Base-by-base conservation (phyloP, 2,888 invertebrate species). In the Ditylenchus weischeri region DNA sequence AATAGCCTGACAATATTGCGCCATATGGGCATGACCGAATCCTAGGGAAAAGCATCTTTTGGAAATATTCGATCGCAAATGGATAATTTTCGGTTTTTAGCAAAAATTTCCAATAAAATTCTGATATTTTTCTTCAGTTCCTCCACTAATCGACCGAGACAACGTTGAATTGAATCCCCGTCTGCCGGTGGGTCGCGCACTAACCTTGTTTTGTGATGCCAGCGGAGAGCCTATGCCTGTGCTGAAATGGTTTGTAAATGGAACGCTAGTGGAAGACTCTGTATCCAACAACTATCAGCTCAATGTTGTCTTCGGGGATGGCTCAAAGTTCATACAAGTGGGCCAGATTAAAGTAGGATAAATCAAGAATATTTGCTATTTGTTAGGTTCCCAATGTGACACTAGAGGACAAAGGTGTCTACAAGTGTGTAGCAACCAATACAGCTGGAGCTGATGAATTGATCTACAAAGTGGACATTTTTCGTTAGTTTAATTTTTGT, bases 151-250 rank as follows among this genome's bases (percentile, higher is more conserved):
- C 65, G 69, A 75, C 43, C 71, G 79, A 19, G 78, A 81, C 64
- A 70, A 71, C 64, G 69, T 82, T 48, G 79, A 82, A 49, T 71
- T 80, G 74, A 76, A 78, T 15, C 79, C 77, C 66, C 74, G 70
- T 59, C 83, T 85, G 0, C 73, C 87, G 19, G 86, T 87, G 78
- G 88, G 88, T 0, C 84, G 87, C 65, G 75, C 86, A 13, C 86
- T 88, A 0, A 85, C 85, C 50, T 79, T 89, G 21, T 84, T 85
- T 0, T 89, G 89, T 80, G 77, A 82, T 0, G 86, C 85, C 0
- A 67, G 43, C 15, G 88, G 87, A 4, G 80, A 84, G 1, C 88
- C 89, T 0, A 36, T 74, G 0, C 88, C 88, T 0, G 67, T 73
- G 0, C 79, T 88, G 2, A 76, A 73, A 11, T 89, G 88, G 89